Evolutionary conservation across 2,888 invertebrate genomes (phyloP).

Genomic region (Empis livida): DNA sequence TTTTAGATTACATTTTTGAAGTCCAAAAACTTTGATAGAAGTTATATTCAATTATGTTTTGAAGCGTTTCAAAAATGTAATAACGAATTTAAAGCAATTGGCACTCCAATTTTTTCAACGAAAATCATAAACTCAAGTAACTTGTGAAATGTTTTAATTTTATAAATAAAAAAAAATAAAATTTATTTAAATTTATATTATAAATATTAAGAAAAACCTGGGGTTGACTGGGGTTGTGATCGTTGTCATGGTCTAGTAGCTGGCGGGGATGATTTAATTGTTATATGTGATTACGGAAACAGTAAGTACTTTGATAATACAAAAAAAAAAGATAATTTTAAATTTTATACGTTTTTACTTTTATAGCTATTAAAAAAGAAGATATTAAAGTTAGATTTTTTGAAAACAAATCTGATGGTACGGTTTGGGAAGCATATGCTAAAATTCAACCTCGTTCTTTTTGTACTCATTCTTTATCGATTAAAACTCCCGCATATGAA

Average conservation of each 20-base stretch:
- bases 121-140: neutral
- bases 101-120: neutral
- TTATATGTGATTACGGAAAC: no score
- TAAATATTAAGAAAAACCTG: no score
- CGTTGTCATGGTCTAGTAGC: no score
- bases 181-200: no score
- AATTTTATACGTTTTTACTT: no score
- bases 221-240: no score
- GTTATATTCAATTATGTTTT: neutral
- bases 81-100: neutral
- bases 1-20: no score
- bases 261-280: no score
- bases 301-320: no score
- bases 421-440: neutral
- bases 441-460: no score
- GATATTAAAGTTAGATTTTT: neutral
- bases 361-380: neutral
- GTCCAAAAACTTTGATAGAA: neutral
- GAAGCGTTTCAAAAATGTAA: neutral
- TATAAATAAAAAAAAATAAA: no score
- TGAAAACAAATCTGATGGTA: neutral
- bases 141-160: neutral
- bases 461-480: neutral
- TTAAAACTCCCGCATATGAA: neutral
- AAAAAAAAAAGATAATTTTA: no score